A percentile compares a stretch with the other conserved stretches of the same genome.
Evolutionary conservation across 2,888 invertebrate genomes (phyloP).

Genomic region (Operophtera brumata): DNA sequence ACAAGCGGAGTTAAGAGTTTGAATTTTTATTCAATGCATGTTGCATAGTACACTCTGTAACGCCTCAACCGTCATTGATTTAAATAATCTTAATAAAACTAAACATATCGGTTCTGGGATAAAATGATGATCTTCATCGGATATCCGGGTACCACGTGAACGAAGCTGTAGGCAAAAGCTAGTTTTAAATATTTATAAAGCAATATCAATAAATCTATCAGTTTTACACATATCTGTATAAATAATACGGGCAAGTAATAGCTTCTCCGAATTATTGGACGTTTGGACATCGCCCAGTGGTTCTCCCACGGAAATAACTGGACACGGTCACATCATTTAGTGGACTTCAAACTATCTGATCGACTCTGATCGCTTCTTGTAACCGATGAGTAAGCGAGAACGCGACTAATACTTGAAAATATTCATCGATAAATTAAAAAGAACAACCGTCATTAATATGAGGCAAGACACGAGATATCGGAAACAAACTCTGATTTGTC

Average conservation of each 20-base stretch:
- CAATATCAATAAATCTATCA: conserved; percentile 1
- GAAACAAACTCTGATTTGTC: conserved; percentile 21
- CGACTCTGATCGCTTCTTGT: conserved; percentile 42
- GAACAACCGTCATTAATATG: conserved; percentile 68
- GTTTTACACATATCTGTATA: conserved; percentile 13
- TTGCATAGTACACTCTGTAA: too few species aligned
- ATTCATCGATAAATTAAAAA: conserved; percentile 68
- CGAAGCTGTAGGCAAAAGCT: too few species aligned
- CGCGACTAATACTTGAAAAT: conserved; percentile 49
- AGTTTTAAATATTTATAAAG: neutral
- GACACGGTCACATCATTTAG: conserved; percentile 38
- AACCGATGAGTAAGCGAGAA: conserved; percentile 49
- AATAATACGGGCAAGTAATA: conserved; percentile 24
- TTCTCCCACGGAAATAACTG: conserved; percentile 30
- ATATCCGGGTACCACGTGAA: too few species aligned
- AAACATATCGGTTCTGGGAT: too few species aligned
- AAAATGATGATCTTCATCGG: too few species aligned
- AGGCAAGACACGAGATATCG: conserved; percentile 57
- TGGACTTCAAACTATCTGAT: conserved; percentile 46
- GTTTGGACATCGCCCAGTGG: conserved; percentile 17
- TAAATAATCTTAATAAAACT: too few species aligned
- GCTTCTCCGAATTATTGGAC: conserved; percentile 17
- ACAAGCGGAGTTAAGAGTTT: too few species aligned
- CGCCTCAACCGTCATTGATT: too few species aligned
- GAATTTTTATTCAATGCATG: too few species aligned